Percentiles rank a stretch among this genome's conserved stretches.
Evolutionary conservation across 2,797 vertebrate genomes (phyloP).

Genomic region (Spinus pinus): DNA sequence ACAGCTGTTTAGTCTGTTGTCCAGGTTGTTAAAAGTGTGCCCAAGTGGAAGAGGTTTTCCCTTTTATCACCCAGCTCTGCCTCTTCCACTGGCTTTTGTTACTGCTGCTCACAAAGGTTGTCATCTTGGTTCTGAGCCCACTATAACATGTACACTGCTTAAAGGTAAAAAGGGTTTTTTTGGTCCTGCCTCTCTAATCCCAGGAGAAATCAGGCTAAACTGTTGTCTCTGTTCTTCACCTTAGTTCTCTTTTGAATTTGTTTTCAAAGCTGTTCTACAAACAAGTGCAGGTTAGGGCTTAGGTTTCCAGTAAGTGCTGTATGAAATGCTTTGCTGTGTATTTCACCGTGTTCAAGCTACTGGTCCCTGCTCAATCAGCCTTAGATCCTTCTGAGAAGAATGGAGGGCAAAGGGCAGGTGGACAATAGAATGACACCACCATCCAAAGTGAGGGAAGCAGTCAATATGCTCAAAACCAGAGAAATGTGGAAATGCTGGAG

Average conservation of each 20-base stretch:
- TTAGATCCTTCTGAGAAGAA: not conserved
- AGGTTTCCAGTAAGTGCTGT: not conserved
- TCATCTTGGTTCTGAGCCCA: not conserved
- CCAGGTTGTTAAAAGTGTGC: not conserved
- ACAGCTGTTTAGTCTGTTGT: not conserved
- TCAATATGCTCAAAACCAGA: not conserved
- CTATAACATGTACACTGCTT: not conserved
- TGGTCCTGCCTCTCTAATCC: not conserved
- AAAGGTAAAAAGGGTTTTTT: not conserved
- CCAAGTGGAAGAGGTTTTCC: not conserved
- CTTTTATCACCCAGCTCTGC: not conserved
- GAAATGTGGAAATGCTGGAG: not conserved
- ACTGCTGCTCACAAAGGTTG: not conserved
- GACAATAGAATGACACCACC: not conserved
- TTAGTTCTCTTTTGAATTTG: not conserved
- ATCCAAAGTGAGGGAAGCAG: not conserved
- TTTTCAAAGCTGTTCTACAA: not conserved
- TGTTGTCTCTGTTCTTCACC: not conserved
- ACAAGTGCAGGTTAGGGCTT: not conserved
- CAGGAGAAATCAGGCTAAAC: not conserved
- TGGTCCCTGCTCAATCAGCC: not conserved
- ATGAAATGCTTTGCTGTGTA: not conserved
- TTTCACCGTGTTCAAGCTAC: not conserved
- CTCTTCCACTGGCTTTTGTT: not conserved
- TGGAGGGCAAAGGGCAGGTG: not conserved